Percentiles rank a stretch among this genome's conserved stretches.
Conservation (phyloP, 2,888 invertebrate species). For the Phortica magna region DNA sequence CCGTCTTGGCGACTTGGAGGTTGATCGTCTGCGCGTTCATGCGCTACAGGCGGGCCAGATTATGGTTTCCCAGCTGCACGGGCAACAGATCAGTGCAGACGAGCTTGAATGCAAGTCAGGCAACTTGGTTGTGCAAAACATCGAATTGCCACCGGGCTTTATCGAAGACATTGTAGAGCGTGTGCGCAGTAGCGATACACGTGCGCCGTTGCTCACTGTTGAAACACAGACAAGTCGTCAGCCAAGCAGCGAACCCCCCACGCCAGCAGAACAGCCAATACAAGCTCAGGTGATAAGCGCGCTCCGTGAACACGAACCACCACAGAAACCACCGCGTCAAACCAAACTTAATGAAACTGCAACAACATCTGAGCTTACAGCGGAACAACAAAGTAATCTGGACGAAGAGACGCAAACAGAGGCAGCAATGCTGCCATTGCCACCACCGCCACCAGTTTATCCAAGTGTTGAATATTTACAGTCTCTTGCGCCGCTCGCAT, state of each 20-base stretch:
- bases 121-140: slow-evolving; percentile 83
- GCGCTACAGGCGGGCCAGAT: slow-evolving; percentile 89
- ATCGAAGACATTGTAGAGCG: slow-evolving; percentile 83
- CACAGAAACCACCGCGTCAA: slow-evolving; percentile 57
- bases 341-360: slow-evolving; percentile 10
- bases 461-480: slow-evolving; percentile 79
- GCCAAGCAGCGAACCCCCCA: slow-evolving; percentile 63
- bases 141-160: slow-evolving; percentile 84
- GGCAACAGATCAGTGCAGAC: slow-evolving; percentile 84
- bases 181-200: slow-evolving; percentile 73
- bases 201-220: slow-evolving; percentile 68
- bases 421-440: slow-evolving; percentile 78
- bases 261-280: slow-evolving; percentile 45
- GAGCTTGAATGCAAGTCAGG: slow-evolving; percentile 86
- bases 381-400: slow-evolving; percentile 53
- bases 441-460: slow-evolving; percentile 79
- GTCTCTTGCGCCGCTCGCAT: slow-evolving; percentile 79
- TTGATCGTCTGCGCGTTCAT: slow-evolving; percentile 87
- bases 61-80: slow-evolving; percentile 89
- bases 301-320: slow-evolving; percentile 42
- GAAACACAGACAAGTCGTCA: slow-evolving; percentile 77
- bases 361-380: not conserved
- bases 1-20: slow-evolving; percentile 85
- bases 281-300: slow-evolving; percentile 52
- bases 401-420: slow-evolving; percentile 75